A percentile compares a stretch with the other conserved stretches of the same genome.
Conservation (phyloP, 37 sponge, comb jelly and placozoan species). For the Haliclona indistincta region DNA sequence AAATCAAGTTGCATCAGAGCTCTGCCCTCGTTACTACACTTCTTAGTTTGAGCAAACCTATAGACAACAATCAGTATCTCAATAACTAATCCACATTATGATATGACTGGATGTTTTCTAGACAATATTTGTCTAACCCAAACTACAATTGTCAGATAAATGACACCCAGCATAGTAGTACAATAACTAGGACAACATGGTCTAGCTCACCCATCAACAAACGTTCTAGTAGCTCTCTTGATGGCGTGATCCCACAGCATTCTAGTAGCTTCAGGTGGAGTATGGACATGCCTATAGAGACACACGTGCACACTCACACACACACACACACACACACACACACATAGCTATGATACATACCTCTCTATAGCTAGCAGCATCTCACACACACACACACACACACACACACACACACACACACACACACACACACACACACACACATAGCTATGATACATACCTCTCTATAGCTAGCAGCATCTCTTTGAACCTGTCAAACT, state of each 20-base stretch:
- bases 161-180: neutral
- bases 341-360: neutral
- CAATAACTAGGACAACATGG: neutral
- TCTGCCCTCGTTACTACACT: conserved; percentile 91
- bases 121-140: neutral
- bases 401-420: no score
- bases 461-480: conserved; percentile 12
- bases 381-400: no score
- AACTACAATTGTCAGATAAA: neutral
- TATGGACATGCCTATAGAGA: conserved; percentile 33
- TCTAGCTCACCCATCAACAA: conserved; percentile 84
- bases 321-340: neutral
- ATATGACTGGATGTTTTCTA: neutral
- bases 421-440: neutral
- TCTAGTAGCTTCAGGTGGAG: conserved; percentile 45
- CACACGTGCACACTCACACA: no score
- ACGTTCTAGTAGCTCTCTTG: conserved; percentile 40
- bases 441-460: neutral
- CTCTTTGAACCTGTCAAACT: neutral
- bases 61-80: neutral
- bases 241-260: conserved; percentile 77
- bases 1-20: conserved; percentile 98
- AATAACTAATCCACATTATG: neutral
- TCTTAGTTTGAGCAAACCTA: conserved; percentile 80
- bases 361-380: conserved; percentile 12